Base-by-base conservation (phyloP, 2,113 vertebrate species). In the Rhinogobius similis region DNA sequence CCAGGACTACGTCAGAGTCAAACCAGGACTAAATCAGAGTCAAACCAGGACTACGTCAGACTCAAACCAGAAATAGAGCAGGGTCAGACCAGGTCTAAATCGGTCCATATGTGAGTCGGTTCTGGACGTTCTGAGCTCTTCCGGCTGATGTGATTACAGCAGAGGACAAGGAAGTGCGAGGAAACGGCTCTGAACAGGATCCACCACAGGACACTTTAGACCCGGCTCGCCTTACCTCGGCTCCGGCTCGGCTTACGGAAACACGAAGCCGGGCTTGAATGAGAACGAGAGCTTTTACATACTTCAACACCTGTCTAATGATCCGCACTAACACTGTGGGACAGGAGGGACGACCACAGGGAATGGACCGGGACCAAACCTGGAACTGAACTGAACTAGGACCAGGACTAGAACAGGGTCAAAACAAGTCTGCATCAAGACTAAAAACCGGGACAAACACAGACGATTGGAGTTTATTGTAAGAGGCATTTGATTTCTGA, bases 221-320 rank as follows among this genome's bases (percentile, higher is more conserved):
- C 58, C 18, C 1, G 39, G 63, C 23, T 81, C 27, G 0, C 4
- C 5, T 85, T 71, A 46, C 78, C 13, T 14, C 23, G 5, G 52
- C 23, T 11, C 50, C 9, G 50, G 3, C 10, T 52, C 50, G 23
- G 23, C 26, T 65, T 65, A 64, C 18, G 0, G 50, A 76, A 55
- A 55, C 63, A 13, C 20, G 66, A 27, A 59, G 75, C 76, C 61
- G 1, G 18, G 2, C 46, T 50, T n/a, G 21, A 50, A 50, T 9
- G n/a, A 50, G 46, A 46, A 50, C 20, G 46, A 52, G 61, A 70
- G 75, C 65, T 70, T 70, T 80, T 85, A 83, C 70, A 84, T 79
- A 69, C 46, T 41, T 75, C 72, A 77, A 62, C 12, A 72, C 70
- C 65, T 85, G 73, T 26, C 52, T 65, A 56, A 73, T 77, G 66